phyloP scores from a whole-genome alignment of 2,888 invertebrate genomes.

The Timema podura region DNA sequence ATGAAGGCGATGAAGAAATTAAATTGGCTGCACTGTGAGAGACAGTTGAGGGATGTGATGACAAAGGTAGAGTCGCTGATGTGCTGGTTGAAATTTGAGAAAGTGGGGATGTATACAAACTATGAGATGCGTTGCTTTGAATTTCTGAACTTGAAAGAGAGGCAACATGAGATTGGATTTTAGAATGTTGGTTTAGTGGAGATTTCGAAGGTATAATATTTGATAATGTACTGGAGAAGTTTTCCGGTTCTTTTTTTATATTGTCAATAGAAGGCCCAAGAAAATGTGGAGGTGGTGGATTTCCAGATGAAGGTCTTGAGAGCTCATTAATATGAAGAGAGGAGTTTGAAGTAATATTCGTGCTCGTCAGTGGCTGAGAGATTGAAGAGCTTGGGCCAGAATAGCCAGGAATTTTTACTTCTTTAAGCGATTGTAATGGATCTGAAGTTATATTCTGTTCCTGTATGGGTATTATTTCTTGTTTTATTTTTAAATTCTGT shows the following conservation, averaged over 20 bases:
- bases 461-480: slow-evolving; percentile 48
- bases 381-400: slow-evolving; percentile 45
- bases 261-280: slow-evolving; percentile 64
- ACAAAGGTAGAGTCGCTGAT: slow-evolving; percentile 20
- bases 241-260: slow-evolving; percentile 71
- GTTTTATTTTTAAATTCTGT: slow-evolving; percentile 68
- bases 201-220: slow-evolving; percentile 12
- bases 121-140: not conserved
- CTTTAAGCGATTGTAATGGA: slow-evolving; percentile 72
- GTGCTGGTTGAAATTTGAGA: slow-evolving; percentile 26
- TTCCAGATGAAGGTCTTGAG: slow-evolving; percentile 25
- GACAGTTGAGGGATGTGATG: slow-evolving; percentile 43
- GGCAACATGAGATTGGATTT: not conserved
- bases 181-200: slow-evolving; percentile 18
- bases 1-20: slow-evolving; percentile 52
- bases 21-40: slow-evolving; percentile 60
- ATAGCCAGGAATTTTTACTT: slow-evolving; percentile 73
- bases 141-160: slow-evolving; percentile 12
- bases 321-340: slow-evolving; percentile 18
- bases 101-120: slow-evolving; percentile 25
- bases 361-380: slow-evolving; percentile 38
- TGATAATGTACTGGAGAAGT: slow-evolving; percentile 20
- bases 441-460: slow-evolving; percentile 46
- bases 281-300: slow-evolving; percentile 43
- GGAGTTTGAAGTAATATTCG: slow-evolving; percentile 18